Conservation (phyloP, 2,797 vertebrate species). For the Enteromius unitaeniatus region DNA sequence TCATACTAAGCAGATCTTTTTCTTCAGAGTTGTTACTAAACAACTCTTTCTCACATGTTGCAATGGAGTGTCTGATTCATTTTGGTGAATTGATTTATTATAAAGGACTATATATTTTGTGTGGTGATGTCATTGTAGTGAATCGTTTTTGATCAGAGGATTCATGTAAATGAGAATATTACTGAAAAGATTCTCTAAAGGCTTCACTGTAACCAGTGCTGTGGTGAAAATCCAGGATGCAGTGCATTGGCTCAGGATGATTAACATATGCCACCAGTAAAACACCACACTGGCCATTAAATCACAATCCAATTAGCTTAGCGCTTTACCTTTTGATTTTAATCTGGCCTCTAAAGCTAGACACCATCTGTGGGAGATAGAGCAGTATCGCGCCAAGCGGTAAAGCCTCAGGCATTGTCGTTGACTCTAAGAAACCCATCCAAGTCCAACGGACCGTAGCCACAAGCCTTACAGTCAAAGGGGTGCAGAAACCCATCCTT, state of each 20-base stretch:
- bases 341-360: slow-evolving; percentile 66
- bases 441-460: slow-evolving; percentile 43
- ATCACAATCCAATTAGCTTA: slow-evolving; percentile 70
- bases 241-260: slow-evolving; percentile 48
- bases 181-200: no score
- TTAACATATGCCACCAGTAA: slow-evolving; percentile 57
- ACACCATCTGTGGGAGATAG: slow-evolving; percentile 66
- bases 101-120: not conserved
- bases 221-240: slow-evolving; percentile 43
- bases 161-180: not conserved
- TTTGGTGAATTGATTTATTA: not conserved
- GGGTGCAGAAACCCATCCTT: slow-evolving; percentile 29
- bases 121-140: not conserved
- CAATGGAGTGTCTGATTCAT: not conserved
- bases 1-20: not conserved
- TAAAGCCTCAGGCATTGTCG: slow-evolving; percentile 54
- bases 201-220: slow-evolving; percentile 48
- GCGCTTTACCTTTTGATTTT: slow-evolving; percentile 67
- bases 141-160: not conserved
- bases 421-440: not conserved
- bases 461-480: slow-evolving; percentile 54
- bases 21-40: not conserved
- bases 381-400: slow-evolving; percentile 48
- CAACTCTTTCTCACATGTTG: not conserved
- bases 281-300: slow-evolving; percentile 61